phyloP scores from a whole-genome alignment of 2,888 invertebrate species.

The Nomada lathburiana region DNA sequence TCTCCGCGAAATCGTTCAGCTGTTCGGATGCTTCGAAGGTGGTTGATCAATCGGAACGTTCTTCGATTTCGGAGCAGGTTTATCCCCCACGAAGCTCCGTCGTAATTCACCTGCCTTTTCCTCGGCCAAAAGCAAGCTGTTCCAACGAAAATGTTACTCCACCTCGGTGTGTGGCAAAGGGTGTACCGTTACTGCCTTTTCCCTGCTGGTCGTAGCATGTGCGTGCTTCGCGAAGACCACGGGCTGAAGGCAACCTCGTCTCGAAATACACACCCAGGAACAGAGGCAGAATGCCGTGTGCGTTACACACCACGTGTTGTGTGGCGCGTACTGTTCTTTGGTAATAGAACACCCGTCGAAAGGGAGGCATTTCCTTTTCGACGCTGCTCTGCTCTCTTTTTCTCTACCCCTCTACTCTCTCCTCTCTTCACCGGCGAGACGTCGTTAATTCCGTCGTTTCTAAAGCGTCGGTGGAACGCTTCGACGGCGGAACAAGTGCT shows the following conservation, averaged over 20 bases:
- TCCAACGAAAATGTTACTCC: conserved; percentile 21
- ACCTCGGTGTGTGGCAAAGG: not conserved
- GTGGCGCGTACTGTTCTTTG: conserved; percentile 46
- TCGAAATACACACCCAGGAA: conserved; percentile 59
- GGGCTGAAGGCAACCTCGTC: conserved; percentile 34
- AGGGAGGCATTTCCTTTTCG: conserved; percentile 58
- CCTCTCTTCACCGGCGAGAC: not conserved
- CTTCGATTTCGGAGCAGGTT: not conserved
- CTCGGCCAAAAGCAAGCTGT: not conserved
- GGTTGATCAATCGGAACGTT: not conserved
- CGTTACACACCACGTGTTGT: conserved; percentile 62
- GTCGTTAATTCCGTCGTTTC: conserved; percentile 48
- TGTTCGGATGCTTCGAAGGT: not conserved
- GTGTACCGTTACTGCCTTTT: conserved; percentile 43
- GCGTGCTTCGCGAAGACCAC: conserved; percentile 57
- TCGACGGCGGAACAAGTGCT: conserved; percentile 42
- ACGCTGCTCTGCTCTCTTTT: conserved; percentile 16
- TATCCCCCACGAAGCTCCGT: not conserved
- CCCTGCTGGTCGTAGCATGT: conserved; percentile 25
- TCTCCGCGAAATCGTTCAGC: not conserved
- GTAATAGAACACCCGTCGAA: conserved; percentile 67
- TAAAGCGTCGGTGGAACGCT: conserved; percentile 36
- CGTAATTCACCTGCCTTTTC: conserved; percentile 10
- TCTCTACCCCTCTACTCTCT: not conserved
- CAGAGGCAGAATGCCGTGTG: conserved; percentile 21